Base-by-base conservation (phyloP, 2,888 invertebrate genomes). In the Aphodius sticticus region DNA sequence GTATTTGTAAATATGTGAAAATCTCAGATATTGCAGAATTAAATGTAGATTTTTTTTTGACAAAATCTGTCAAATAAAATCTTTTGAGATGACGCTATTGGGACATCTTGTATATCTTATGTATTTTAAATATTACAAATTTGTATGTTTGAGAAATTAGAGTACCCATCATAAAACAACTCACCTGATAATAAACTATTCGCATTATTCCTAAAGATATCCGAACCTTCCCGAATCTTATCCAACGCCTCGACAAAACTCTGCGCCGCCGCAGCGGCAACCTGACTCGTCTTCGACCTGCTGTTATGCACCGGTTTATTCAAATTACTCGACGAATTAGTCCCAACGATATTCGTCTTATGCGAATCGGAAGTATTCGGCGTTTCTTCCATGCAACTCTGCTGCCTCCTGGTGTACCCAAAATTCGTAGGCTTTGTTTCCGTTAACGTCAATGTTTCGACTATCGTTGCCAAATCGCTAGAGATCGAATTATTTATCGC, bases 401-500 rank as follows among this genome's bases (percentile, higher is more conserved):
- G 86, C 80, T 88, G 88, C 6, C 88, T 86, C 69, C 87, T 84
- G 14, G 84, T 81, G 16, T 82, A 81, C 16, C 83, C 80, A 15
- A 85, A 83, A 79, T 85, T 86, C 16, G 82, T 83, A n/a, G 86
- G 84, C 83, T 87, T 88, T 5, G 87, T 85, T 37, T 93, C 93
- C 53, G 93, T 92, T 12, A 96, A 91, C 0, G 95, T 93, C 75
- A 96, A 89, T 82, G 95, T 95, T 89, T 96, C 96, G 12, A 96
- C 96, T 85, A 96, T 96, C 53, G 96, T 96, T 4, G 96, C 96
- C 84, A 96, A 90, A 91, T 96, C 96, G 83, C 92, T 91, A 6
- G 91, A 90, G 69, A 90, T 92, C 16, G 94, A 94, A 87, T 93
- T 94, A 85, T 94, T 94, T 80, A 94, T 94, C 15, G 94, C 91